Evolutionary conservation across 2,113 vertebrate genomes (phyloP).

Genomic region (Equus quagga): DNA sequence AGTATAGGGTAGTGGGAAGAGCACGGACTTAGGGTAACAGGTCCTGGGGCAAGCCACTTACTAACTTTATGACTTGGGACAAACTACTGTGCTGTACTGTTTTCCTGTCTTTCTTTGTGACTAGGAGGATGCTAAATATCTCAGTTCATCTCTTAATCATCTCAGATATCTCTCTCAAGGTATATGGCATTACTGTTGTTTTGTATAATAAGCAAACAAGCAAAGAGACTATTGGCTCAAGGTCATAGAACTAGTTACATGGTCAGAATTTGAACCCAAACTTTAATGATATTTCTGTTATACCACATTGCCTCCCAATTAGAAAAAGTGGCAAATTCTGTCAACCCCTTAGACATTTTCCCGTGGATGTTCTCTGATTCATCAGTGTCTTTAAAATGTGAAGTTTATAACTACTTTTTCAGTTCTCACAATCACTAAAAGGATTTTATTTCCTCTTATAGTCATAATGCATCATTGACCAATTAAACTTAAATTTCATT

Average conservation of each 20-base stretch:
- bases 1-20: not conserved
- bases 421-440: not conserved
- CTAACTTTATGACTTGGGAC: not conserved
- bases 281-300: not conserved
- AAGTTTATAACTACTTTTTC: not conserved
- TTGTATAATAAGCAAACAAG: not conserved
- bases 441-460: conserved; percentile 1
- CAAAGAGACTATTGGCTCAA: not conserved
- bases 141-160: not conserved
- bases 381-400: not conserved
- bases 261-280: conserved; percentile 14
- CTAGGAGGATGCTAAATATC: not conserved
- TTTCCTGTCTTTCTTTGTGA: not conserved
- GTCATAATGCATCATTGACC: not conserved
- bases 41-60: not conserved
- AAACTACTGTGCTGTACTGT: not conserved
- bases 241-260: not conserved
- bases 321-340: not conserved
- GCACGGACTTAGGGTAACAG: not conserved
- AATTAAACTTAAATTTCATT: conserved; percentile 5
- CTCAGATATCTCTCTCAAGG: not conserved
- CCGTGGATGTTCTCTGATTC: not conserved
- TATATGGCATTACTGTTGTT: not conserved
- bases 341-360: not conserved
- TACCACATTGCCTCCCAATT: not conserved